Base-by-base conservation (phyloP, 1,140 invertebrate genomes). In the Chrysopa pallens region DNA sequence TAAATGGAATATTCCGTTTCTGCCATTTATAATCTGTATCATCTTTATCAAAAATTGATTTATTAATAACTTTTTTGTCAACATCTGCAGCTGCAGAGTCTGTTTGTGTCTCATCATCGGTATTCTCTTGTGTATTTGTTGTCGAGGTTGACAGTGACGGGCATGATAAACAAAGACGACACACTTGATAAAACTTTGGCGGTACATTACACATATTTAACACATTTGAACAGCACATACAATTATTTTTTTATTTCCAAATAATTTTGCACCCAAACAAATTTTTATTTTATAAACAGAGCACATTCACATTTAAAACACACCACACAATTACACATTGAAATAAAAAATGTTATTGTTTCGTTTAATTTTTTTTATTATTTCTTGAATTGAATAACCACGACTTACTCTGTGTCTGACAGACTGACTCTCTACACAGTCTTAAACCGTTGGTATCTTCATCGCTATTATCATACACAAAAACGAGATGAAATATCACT, bases 201-300 rank as follows among this genome's bases (percentile, higher is more conserved):
- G 70, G 70, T 67, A 71, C 69, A 71, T 69, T 70, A 70, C 67
- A 72, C 70, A 73, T 73, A 68, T 70, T 72, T 68, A 65, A 53
- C n/a, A 52, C 49, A 52, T 49, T 42, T 48, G 41, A 43, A 51
- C 50, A 45, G 55, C 52, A 54, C 51, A 52, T 54, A 53, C 52
- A 48, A 23, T 23, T 23, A 2, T 23, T 23, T 23, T 23, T 23
- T 23, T 5, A 5, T 23, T 23, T 23, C 17, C 17, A 23, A 23
- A 23, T 23, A 23, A 23, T 23, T 23, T 23, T 23, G 17, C 17
- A 23, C 17, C 17, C 17, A 23, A 23, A 23, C 17, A 23, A 23
- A 23, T 23, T 23, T 23, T 23, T 23, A 23, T 23, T 23, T 23
- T 2, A 23, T 23, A 23, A 23, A 23, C 17, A 23, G 17, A 23